phyloP scores from a whole-genome alignment of 2,113 vertebrate species.

The Xiphophorus maculatus region DNA sequence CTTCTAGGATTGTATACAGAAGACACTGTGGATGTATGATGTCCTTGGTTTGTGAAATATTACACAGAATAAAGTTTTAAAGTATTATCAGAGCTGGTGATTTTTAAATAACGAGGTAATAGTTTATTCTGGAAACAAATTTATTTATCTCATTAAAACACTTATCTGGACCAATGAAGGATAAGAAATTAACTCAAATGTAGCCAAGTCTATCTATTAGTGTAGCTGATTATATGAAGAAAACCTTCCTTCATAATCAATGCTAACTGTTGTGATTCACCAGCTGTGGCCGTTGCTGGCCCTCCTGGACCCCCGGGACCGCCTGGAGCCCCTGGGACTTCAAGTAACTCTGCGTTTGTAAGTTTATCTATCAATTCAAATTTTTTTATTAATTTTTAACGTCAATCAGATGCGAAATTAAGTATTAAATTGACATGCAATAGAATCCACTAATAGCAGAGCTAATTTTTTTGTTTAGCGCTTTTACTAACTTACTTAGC shows the following conservation, averaged over 20 bases:
- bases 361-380: constrained; percentile 47
- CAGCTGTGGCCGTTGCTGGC: constrained; percentile 83
- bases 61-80: not conserved
- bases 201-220: not conserved
- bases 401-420: not conserved
- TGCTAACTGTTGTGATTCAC: constrained; percentile 25
- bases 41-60: not conserved
- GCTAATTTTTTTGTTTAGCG: no score
- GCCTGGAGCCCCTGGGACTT: constrained; percentile 72
- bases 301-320: constrained; percentile 91
- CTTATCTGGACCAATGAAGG: not conserved
- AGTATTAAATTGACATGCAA: not conserved
- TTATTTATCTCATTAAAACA: not conserved
- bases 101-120: not conserved
- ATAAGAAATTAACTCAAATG: no score
- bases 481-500: no score
- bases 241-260: not conserved
- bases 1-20: not conserved
- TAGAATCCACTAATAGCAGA: no score
- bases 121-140: not conserved
- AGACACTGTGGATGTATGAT: no score
- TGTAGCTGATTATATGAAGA: not conserved
- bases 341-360: constrained; percentile 80
- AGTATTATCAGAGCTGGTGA: no score
- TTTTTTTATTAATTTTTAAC: not conserved